Conservation (phyloP, 2,113 vertebrate genomes). For the Chlamydotis undulata region DNA sequence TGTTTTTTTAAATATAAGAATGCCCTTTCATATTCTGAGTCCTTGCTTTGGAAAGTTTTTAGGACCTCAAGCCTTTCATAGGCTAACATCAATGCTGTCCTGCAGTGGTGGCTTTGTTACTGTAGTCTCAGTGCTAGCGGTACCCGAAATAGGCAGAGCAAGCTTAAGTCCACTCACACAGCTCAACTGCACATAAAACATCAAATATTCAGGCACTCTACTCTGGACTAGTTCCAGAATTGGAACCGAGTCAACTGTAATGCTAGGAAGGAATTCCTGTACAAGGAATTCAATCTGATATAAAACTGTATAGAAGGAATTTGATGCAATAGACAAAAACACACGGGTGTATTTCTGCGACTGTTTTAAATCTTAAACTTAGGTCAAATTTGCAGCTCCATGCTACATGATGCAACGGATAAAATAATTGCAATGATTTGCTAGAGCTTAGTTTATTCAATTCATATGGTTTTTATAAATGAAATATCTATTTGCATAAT, state of each 20-base stretch:
- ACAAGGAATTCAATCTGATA: neutral
- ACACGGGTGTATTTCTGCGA: neutral
- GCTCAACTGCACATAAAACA: neutral
- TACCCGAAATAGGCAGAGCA: neutral
- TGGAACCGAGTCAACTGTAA: neutral
- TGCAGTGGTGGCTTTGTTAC: neutral
- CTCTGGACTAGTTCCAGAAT: neutral
- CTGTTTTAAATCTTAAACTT: neutral
- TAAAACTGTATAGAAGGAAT: neutral
- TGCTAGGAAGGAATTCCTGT: neutral
- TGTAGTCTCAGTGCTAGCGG: rapidly evolving
- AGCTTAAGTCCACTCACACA: neutral
- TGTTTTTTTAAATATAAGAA: neutral
- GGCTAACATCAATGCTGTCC: neutral
- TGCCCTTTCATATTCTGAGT: neutral
- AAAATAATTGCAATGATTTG: neutral
- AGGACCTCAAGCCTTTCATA: neutral
- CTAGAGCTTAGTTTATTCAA: neutral
- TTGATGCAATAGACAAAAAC: neutral
- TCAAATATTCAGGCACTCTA: neutral
- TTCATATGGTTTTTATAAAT: neutral
- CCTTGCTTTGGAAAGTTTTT: neutral
- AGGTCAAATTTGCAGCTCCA: neutral
- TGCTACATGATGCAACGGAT: neutral
- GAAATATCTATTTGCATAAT: neutral